phyloP scores from a whole-genome alignment of 2,113 vertebrate genomes.

The Chionodraco myersi region DNA sequence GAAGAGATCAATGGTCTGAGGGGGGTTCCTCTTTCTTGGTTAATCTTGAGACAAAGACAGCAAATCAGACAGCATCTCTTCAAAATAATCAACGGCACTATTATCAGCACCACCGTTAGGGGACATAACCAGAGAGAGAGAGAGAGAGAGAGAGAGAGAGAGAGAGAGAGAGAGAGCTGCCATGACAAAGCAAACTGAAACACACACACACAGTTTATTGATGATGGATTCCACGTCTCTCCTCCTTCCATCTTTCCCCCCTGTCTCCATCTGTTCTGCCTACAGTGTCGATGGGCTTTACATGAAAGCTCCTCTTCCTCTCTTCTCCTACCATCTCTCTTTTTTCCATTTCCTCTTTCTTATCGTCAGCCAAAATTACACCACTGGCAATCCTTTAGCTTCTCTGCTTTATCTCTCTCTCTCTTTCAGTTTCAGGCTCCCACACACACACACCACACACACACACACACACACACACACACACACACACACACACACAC shows the following conservation, averaged over 20 bases:
- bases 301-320: slow-evolving; percentile 62
- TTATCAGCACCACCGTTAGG: slow-evolving; percentile 32
- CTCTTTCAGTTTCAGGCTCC: slow-evolving; percentile 8
- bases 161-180: neutral
- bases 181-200: slow-evolving; percentile 43
- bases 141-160: slow-evolving; percentile 23
- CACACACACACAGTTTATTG: slow-evolving; percentile 26
- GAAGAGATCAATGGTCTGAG: neutral
- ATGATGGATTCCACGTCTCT: slow-evolving; percentile 51
- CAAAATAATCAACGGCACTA: slow-evolving; percentile 49
- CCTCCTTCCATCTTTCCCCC: slow-evolving; percentile 17
- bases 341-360: slow-evolving; percentile 32
- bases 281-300: slow-evolving; percentile 49
- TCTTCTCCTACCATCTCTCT: slow-evolving; percentile 21
- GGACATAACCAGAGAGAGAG: slow-evolving; percentile 8
- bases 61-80: slow-evolving; percentile 48
- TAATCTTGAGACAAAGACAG: slow-evolving; percentile 33
- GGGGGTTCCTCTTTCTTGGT: slow-evolving; percentile 22
- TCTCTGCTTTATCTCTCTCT: slow-evolving; percentile 28
- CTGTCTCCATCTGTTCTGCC: slow-evolving; percentile 56
- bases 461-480: slow-evolving; percentile 6
- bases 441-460: slow-evolving; percentile 8
- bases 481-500: slow-evolving; percentile 4
- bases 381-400: slow-evolving; percentile 34
- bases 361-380: slow-evolving; percentile 41